phyloP scores from a whole-genome alignment of 1,140 invertebrate species.

The Ladona fulva region DNA sequence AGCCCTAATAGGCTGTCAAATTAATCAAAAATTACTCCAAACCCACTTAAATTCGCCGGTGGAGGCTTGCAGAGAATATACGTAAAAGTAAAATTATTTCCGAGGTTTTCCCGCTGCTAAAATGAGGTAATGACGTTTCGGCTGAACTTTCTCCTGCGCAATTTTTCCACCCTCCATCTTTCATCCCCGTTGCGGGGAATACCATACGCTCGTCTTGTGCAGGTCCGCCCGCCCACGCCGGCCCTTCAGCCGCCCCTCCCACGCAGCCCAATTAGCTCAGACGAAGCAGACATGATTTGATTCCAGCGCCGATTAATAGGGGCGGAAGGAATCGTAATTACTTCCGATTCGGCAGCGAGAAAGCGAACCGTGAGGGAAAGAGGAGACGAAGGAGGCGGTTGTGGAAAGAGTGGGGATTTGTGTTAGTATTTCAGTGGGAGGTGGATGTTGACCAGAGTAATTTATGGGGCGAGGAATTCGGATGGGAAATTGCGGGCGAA shows the following conservation, averaged over 20 bases:
- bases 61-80: no score
- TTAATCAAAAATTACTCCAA: no score
- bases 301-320: slow-evolving; percentile 3
- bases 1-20: no score
- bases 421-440: no score
- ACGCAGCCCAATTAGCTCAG: not conserved
- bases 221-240: not conserved
- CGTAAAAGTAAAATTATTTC: no score
- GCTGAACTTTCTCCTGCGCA: not conserved
- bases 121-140: no score
- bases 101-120: no score
- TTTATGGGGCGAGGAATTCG: no score
- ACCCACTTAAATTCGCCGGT: no score
- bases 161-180: not conserved
- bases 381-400: not conserved
- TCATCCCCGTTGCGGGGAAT: not conserved
- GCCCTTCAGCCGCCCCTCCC: not conserved
- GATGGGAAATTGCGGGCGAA: not conserved
- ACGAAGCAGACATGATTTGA: not conserved
- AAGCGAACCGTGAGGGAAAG: not conserved
- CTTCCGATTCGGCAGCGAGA: not conserved
- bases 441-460: no score
- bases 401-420: no score
- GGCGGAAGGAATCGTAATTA: not conserved
- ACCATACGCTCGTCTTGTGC: no score